Conservation (phyloP, 2,113 vertebrate genomes). For the Amblyopsis rosae region DNA sequence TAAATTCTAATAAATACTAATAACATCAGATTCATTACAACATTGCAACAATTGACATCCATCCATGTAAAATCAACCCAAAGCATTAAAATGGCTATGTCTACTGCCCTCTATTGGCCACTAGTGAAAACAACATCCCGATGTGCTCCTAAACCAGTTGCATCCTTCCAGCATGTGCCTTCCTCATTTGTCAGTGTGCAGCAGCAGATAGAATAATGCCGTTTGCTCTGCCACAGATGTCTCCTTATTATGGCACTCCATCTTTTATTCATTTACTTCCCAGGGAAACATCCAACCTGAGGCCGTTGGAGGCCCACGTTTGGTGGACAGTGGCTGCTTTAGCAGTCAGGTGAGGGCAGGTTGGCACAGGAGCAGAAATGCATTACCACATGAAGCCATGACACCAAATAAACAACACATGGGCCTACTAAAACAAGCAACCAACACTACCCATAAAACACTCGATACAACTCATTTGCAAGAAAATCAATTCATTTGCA, state of each 20-base stretch:
- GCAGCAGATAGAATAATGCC: slow-evolving; percentile 29
- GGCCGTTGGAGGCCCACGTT: slow-evolving; percentile 9
- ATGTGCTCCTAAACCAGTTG: neutral
- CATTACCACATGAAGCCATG: neutral
- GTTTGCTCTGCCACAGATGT: slow-evolving; percentile 61
- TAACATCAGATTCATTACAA: neutral
- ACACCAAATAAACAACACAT: no score
- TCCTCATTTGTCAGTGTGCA: slow-evolving; percentile 15
- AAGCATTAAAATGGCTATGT: neutral
- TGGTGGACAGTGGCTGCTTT: slow-evolving; percentile 5
- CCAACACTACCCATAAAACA: no score
- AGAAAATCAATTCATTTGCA: no score
- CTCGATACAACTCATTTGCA: no score
- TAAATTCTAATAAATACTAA: slow-evolving; percentile 22
- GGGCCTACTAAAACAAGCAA: no score
- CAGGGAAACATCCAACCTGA: slow-evolving; percentile 14
- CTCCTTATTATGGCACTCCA: slow-evolving; percentile 36
- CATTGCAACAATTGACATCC: neutral
- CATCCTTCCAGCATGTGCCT: slow-evolving; percentile 10
- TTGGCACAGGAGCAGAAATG: neutral
- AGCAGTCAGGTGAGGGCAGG: neutral
- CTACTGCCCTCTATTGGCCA: slow-evolving; percentile 28
- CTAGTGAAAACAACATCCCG: neutral
- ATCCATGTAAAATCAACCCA: neutral
- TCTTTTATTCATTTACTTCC: slow-evolving; percentile 62